phyloP scores from a whole-genome alignment of 2,113 vertebrate genomes.

The Phocoena sinus region DNA sequence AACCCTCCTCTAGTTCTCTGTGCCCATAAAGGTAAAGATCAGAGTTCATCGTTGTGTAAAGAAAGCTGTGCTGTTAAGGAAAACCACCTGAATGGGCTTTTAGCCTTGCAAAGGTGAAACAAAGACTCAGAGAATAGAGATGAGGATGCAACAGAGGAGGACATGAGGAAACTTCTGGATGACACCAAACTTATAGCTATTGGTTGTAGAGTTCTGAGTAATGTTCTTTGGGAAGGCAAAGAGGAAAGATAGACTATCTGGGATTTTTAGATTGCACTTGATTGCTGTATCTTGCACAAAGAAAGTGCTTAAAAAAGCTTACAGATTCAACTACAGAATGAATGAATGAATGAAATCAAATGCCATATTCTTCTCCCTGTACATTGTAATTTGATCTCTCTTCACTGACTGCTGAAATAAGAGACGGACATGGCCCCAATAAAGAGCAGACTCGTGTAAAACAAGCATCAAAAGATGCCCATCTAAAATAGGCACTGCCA shows the following conservation, averaged over 20 bases:
- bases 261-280: neutral
- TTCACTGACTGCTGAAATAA: neutral
- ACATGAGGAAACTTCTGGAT: neutral
- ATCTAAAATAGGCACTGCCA: conserved; percentile 18
- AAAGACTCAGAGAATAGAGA: neutral
- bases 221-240: neutral
- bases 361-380: neutral
- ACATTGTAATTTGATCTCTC: neutral
- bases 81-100: neutral
- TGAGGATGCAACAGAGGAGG: neutral
- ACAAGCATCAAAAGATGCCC: neutral
- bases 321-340: neutral
- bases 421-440: neutral
- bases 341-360: neutral
- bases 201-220: neutral
- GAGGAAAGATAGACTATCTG: neutral
- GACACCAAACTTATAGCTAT: neutral
- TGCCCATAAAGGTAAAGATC: neutral
- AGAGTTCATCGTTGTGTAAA: neutral
- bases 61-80: neutral
- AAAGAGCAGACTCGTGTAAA: neutral
- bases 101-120: neutral
- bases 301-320: neutral
- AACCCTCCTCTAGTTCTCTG: neutral
- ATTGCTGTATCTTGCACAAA: neutral